phyloP scores from a whole-genome alignment of 2,797 vertebrate species.

The Pipistrellus kuhlii region DNA sequence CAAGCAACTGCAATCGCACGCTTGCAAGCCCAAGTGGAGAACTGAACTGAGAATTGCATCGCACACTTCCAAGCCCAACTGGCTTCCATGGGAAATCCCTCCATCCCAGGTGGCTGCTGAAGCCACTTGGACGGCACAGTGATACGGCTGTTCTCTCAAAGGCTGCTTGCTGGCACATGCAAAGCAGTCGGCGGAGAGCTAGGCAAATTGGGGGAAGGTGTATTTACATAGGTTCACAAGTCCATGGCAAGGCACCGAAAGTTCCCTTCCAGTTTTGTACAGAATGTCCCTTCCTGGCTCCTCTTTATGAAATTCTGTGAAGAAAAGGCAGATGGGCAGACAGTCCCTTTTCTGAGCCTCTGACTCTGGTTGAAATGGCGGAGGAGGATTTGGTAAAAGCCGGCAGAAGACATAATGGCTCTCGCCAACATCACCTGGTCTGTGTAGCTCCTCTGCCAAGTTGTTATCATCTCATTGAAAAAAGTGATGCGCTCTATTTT shows the following conservation, averaged over 20 bases:
- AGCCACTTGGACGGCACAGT: accelerated
- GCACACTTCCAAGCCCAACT: neutral
- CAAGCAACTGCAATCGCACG: neutral
- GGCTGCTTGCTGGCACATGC: neutral
- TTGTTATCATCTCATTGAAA: neutral
- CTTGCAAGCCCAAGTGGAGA: neutral
- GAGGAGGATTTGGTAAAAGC: neutral
- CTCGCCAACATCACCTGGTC: neutral
- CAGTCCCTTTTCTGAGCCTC: neutral
- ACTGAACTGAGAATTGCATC: neutral
- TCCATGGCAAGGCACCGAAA: neutral
- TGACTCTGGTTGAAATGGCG: neutral
- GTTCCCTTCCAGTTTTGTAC: accelerated
- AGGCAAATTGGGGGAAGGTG: neutral
- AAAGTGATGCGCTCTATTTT: neutral
- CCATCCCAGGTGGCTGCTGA: neutral
- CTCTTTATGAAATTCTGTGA: neutral
- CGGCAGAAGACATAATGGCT: neutral
- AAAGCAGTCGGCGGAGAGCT: neutral
- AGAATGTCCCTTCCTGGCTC: neutral
- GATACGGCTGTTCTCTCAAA: neutral
- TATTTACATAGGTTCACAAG: neutral
- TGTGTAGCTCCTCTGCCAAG: neutral
- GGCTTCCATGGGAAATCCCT: neutral
- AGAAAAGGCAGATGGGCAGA: neutral